Evolutionary conservation across 2,888 invertebrate species (phyloP), one percentile per base, ranked within the genome.

Genomic region (Apamea monoglypha): DNA sequence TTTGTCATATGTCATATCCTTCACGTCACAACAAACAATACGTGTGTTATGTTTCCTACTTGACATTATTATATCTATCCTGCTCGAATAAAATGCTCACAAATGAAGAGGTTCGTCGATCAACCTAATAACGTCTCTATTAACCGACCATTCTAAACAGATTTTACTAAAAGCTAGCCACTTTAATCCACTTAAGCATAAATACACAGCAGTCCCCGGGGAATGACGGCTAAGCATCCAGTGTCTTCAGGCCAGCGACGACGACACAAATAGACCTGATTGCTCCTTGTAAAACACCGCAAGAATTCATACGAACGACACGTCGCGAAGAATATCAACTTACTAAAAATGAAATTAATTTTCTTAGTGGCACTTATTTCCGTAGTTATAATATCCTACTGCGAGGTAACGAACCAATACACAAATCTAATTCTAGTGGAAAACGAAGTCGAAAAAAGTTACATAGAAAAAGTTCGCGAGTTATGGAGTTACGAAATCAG

Each of bases 181-280:
- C 92, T 95, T 95, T 95, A 96, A 96, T 96, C 95, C 92, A 96
- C 95, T 96, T 96, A 95, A 95, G 93, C 91, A 94, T 92, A 91
- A 92, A 90, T 91, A 92, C 88, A 90, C 94, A 94, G 85, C 88
- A 92, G 92, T 93, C 96, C 94, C 95, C 78, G 83, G 93, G 92
- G 96, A 89, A 88, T 88, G 83, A 84, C 83, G 88, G 90, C 90
- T 89, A 88, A 91, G 91, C 91, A 90, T 89, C 87, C 91, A 91
- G 90, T 90, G 92, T 88, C 92, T 92, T 91, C 88, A 86, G 90
- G 88, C 90, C 84, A 87, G 90, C 90, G 88, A 89, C 91, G 89
- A 89, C 91, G 91, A 85, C 88, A 61, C 91, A 89, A 91, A 90
- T 87, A 91, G 80, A 88, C 89, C 89, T 85, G 87, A 87, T 90